Evolutionary conservation across 30 jellyfish, hydroid and myxozoan genomes (phyloP), one percentile per base, ranked within the genome.

Genomic region (Cassiopea andromeda): DNA sequence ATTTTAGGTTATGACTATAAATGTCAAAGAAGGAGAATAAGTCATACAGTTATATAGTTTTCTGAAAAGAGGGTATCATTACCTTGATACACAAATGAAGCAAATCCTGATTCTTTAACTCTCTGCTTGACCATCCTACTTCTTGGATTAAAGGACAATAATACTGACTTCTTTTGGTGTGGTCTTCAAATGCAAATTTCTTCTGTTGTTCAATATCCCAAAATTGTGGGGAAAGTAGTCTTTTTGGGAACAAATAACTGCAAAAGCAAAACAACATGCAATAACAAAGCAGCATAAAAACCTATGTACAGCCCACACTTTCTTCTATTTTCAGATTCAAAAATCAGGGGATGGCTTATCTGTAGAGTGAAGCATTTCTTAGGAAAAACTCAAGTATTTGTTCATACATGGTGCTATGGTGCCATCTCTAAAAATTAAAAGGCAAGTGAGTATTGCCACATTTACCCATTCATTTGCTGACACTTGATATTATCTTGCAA

Each of bases 191-290:
- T n/a, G 91, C 87, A 85, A 94, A 94, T 68, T 94, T 90, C 87
- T 94, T 78, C 47, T 87, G 81, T 82, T 94, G 98, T 60, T 94
- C 98, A 1, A 97, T 91, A 57, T 90, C 97, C 98, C 98, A 94
- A 47, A 94, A 94, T 75, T 94, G 98, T 43, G 82, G 97, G 17
- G 98, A 94, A 44, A 94, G 75, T 58, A 94, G 58, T 58, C 88
- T 92, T 61, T 82, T 85, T 46, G 98, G 98, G 66, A 75, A 94
- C 68, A 94, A 85, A 80, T 85, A 94, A 54, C 98, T 94, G 64
- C 43, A 78, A 74, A 84, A 54, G 10, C 7, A 61, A 61, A 1
- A 8, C 2, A 61, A 17, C 43, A 13, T 14, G 7, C 73, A 61
- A 61, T 13, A 61, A 61, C 7, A 1, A 8, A 27, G 73, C 73